These are phyloP conservation scores for Drosophila anomelani DNA, from an alignment of 2,888 invertebrate genomes.

Conservation along the genomic window DNA sequence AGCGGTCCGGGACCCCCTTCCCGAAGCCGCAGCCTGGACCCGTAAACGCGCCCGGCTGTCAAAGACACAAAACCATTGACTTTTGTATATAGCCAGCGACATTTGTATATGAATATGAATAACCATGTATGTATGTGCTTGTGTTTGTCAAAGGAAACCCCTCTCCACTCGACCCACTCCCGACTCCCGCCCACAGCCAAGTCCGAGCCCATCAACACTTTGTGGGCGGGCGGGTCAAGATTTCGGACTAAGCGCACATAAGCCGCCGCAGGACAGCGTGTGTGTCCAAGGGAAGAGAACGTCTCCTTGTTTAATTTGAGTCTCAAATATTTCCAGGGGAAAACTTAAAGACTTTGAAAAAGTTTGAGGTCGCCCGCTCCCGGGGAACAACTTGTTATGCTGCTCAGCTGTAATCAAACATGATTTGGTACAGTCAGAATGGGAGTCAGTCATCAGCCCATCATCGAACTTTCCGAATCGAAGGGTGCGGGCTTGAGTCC, in stretches of 20 bases:
- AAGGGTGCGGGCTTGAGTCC: slow-evolving; percentile 19
- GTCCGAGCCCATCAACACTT: slow-evolving; percentile 37
- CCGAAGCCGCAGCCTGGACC: not conserved
- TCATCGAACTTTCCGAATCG: slow-evolving; percentile 45
- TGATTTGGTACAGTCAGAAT: slow-evolving; percentile 61
- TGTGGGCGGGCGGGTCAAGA: slow-evolving; percentile 64
- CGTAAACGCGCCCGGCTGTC: slow-evolving; percentile 28
- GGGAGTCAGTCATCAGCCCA: slow-evolving; percentile 38
- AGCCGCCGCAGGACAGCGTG: slow-evolving; percentile 74
- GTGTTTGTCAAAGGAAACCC: slow-evolving; percentile 65
- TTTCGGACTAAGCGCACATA: slow-evolving; percentile 78
- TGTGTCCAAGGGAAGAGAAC: slow-evolving; percentile 39
- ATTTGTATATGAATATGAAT: slow-evolving; percentile 75
- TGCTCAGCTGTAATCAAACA: slow-evolving; percentile 77
- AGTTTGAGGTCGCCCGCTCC: slow-evolving; percentile 15
- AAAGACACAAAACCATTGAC: slow-evolving; percentile 71
- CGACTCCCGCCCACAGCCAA: slow-evolving; percentile 1
- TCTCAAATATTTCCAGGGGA: slow-evolving; percentile 39
- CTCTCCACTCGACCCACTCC: slow-evolving; percentile 12
- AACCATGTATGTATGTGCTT: slow-evolving; percentile 38
- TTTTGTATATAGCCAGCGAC: slow-evolving; percentile 77
- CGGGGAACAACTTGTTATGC: slow-evolving; percentile 68
- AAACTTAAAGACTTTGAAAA: slow-evolving; percentile 62
- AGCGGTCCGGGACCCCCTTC: not conserved
- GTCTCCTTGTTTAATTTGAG: slow-evolving; percentile 69